Conservation (phyloP, 2,888 invertebrate species). For the Sphinx pinastri region DNA sequence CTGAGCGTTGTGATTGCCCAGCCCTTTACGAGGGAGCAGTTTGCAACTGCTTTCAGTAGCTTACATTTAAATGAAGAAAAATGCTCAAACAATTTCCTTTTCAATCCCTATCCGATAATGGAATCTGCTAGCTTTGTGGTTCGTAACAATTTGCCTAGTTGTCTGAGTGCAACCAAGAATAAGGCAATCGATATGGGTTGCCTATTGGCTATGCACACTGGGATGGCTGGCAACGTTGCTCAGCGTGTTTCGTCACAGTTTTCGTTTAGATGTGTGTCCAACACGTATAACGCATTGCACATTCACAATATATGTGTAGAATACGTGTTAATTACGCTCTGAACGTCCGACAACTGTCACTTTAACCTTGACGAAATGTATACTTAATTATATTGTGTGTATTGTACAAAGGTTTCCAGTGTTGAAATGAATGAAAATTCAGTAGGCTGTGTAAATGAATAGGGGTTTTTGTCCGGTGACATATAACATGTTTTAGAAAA, state of each 20-base stretch:
- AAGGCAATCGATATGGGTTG: conserved; percentile 13
- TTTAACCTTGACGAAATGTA: conserved; percentile 55
- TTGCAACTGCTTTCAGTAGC: background rate
- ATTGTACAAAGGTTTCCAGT: conserved; percentile 7
- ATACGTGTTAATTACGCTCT: conserved; percentile 63
- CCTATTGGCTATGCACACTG: conserved; percentile 7
- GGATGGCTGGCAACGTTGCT: conserved; percentile 34
- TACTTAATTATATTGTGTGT: conserved; percentile 30
- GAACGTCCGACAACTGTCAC: conserved; percentile 47
- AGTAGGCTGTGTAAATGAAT: conserved; percentile 10
- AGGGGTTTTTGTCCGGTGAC: conserved; percentile 1
- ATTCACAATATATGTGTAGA: conserved; percentile 55
- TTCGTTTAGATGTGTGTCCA: conserved; percentile 50
- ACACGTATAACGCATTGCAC: conserved; percentile 50
- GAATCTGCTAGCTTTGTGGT: background rate
- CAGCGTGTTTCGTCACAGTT: conserved; percentile 55
- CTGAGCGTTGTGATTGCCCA: no score
- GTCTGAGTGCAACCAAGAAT: conserved; percentile 5
- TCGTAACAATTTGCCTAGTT: conserved; percentile 10
- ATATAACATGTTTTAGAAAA: background rate
- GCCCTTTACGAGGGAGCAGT: background rate
- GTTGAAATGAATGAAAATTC: conserved; percentile 1
- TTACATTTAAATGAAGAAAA: background rate
- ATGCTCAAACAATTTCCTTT: background rate
- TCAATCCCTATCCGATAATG: background rate